phyloP scores from a whole-genome alignment of 1,140 invertebrate genomes.

The Cecropterus lyciades region DNA sequence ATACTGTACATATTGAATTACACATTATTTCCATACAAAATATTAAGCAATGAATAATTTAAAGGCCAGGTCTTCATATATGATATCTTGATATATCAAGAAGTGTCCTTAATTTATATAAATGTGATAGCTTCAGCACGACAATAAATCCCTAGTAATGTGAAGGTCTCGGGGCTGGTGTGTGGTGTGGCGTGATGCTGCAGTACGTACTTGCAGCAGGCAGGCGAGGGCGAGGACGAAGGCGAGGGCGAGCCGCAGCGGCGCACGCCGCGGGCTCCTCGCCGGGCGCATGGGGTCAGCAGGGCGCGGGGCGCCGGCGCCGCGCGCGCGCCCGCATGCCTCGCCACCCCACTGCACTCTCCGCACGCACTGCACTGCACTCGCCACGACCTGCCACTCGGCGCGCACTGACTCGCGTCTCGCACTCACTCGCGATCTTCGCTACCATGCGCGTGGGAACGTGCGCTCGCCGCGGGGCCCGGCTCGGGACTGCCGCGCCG shows the following conservation, averaged over 20 bases:
- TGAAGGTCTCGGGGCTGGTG: too few relatives aligned
- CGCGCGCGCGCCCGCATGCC: slow-evolving; percentile 61
- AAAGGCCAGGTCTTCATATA: too few relatives aligned
- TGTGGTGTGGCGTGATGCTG: background rate
- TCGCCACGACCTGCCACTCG: slow-evolving; percentile 37
- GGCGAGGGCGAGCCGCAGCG: slow-evolving; percentile 72
- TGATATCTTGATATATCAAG: too few relatives aligned
- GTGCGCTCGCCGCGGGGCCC: slow-evolving; percentile 59
- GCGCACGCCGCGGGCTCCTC: slow-evolving; percentile 53
- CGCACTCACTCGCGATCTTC: slow-evolving; percentile 31
- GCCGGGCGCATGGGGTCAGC: slow-evolving; percentile 66
- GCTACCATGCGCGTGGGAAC: slow-evolving; percentile 37
- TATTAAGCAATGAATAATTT: too few relatives aligned
- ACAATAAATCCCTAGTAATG: too few relatives aligned
- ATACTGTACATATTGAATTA: too few relatives aligned
- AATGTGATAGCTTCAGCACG: too few relatives aligned
- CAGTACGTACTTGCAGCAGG: slow-evolving; percentile 60
- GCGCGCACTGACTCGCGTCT: slow-evolving; percentile 38
- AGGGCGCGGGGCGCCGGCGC: slow-evolving; percentile 59
- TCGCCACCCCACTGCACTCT: slow-evolving; percentile 35
- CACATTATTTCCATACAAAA: too few relatives aligned
- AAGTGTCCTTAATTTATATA: too few relatives aligned
- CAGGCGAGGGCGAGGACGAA: slow-evolving; percentile 71
- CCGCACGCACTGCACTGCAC: slow-evolving; percentile 47
- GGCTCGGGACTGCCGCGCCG: slow-evolving; percentile 57